Evolutionary conservation across 2,797 vertebrate genomes (phyloP).

Genomic region (Chelon auratus): DNA sequence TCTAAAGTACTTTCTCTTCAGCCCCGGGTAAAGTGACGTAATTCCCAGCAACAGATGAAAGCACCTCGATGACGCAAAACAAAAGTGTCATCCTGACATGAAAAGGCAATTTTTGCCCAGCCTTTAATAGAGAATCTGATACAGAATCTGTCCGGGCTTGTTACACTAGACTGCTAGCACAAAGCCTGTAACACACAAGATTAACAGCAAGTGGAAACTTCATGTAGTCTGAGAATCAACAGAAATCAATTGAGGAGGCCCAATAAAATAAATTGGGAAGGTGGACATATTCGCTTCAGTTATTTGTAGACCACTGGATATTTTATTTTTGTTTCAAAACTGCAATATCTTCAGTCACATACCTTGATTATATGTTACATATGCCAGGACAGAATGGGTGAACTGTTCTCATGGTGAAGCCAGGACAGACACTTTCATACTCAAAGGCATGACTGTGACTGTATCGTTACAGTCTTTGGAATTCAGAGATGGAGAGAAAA

Average conservation of each 20-base stretch:
- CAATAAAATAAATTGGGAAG: too few species aligned
- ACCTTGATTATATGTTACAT: too few species aligned
- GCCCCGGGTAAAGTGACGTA: constrained; percentile 8
- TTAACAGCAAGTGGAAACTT: constrained; percentile 3
- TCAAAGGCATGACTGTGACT: too few species aligned
- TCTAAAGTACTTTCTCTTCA: constrained; percentile 1
- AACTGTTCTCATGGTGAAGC: too few species aligned
- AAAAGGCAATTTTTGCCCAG: background rate
- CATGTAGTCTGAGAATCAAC: background rate
- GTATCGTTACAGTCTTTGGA: too few species aligned
- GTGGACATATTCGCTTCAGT: too few species aligned
- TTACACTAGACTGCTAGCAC: background rate
- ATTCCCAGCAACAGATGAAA: constrained; percentile 23
- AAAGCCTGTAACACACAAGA: constrained; percentile 2
- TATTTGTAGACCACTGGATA: too few species aligned
- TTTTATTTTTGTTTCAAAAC: too few species aligned
- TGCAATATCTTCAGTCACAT: too few species aligned
- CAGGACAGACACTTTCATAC: too few species aligned
- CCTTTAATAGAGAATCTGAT: background rate
- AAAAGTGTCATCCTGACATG: constrained; percentile 16
- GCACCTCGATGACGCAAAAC: constrained; percentile 38
- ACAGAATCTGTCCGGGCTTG: constrained; percentile 10
- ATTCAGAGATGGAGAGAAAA: too few species aligned
- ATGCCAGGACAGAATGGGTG: too few species aligned
- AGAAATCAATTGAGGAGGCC: background rate